These are phyloP conservation scores for Umimayanthus chanpuru DNA, from an alignment of 92 coral and sea anemone species.

Conservation along the genomic window DNA sequence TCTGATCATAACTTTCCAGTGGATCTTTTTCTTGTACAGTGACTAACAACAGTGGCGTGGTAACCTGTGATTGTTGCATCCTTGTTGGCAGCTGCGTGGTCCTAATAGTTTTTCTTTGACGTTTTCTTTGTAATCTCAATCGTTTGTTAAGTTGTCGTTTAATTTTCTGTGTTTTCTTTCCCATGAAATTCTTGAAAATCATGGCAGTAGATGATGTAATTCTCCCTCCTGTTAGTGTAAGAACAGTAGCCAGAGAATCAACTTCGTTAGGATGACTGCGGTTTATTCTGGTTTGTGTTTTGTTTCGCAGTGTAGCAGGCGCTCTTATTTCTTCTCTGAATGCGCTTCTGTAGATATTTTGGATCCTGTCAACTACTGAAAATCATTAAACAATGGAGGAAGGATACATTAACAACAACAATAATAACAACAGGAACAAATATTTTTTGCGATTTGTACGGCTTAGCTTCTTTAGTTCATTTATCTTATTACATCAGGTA, in stretches of 20 bases:
- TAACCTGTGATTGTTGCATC: neutral
- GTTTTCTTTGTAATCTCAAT: neutral
- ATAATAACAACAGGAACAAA: too few relatives aligned
- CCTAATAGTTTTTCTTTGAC: neutral
- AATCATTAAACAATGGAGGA: neutral
- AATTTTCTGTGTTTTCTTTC: neutral
- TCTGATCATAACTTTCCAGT: neutral
- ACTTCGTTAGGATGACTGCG: neutral
- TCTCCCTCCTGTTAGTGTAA: neutral
- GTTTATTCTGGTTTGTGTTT: too few relatives aligned
- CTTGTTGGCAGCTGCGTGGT: neutral
- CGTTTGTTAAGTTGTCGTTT: neutral
- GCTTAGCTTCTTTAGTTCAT: too few relatives aligned
- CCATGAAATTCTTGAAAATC: neutral
- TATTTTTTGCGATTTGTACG: too few relatives aligned
- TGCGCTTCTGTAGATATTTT: neutral
- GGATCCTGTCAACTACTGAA: neutral
- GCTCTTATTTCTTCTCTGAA: neutral
- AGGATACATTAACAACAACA: too few relatives aligned
- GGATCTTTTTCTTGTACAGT: neutral
- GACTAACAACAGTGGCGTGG: neutral
- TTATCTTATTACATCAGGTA: too few relatives aligned
- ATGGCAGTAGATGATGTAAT: neutral
- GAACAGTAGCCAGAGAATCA: neutral
- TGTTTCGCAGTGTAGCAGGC: neutral